Evolutionary conservation across 2,888 invertebrate genomes (phyloP).

Genomic region (Tineola bisselliella): DNA sequence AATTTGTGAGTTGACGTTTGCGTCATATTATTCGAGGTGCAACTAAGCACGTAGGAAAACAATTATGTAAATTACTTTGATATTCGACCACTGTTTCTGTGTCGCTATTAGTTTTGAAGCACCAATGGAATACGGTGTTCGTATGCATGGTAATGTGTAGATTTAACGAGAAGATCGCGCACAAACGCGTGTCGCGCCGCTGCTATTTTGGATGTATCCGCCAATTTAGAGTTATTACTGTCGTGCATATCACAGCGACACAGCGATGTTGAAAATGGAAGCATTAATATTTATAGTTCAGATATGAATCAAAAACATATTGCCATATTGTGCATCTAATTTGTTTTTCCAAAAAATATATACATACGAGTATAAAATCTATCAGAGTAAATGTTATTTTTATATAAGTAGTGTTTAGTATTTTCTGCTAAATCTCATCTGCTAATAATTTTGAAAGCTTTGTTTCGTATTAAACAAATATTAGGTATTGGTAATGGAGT

Average conservation of each 20-base stretch:
- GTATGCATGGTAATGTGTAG: conserved; percentile 25
- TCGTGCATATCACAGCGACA: conserved; percentile 8
- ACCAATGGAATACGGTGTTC: conserved; percentile 30
- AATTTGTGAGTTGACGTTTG: conserved; percentile 25
- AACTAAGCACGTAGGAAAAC: conserved; percentile 28
- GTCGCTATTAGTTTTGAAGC: conserved; percentile 19
- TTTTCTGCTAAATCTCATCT: no score
- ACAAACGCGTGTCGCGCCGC: conserved; percentile 19
- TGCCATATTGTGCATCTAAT: background rate
- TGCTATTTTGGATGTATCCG: conserved; percentile 17
- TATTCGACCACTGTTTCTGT: conserved; percentile 21
- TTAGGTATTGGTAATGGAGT: background rate
- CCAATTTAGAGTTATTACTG: conserved; percentile 20
- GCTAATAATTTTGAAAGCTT: background rate
- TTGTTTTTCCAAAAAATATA: no score
- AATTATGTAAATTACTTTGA: conserved; percentile 44
- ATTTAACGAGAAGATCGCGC: conserved; percentile 27
- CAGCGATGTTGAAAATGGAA: background rate
- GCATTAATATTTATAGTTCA: conserved; percentile 6
- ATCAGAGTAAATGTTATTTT: no score
- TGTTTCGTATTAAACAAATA: background rate
- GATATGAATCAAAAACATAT: background rate
- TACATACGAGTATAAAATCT: no score
- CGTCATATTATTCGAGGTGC: conserved; percentile 20
- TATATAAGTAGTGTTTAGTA: no score